A percentile compares a stretch with the other conserved stretches of the same genome.
phyloP scores from a whole-genome alignment of 2,888 invertebrate species.

The Dioctria linearis region DNA sequence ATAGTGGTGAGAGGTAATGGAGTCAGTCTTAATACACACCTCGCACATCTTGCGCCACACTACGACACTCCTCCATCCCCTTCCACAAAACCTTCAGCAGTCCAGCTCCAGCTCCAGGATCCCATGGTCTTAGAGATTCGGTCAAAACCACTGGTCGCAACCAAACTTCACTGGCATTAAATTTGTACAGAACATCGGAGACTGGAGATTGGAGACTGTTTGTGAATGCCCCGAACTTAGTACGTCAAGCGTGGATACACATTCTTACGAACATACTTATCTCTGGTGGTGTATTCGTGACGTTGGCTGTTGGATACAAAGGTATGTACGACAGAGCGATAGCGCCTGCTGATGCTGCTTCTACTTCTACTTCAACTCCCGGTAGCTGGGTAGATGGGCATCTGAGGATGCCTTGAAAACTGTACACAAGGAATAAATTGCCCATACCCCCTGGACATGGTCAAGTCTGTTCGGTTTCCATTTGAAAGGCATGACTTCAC shows the following conservation, averaged over 20 bases:
- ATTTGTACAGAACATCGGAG: constrained; percentile 55
- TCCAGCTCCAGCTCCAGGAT: constrained; percentile 19
- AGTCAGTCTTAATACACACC: constrained; percentile 55
- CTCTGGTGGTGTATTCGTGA: constrained; percentile 54
- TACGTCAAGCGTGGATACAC: constrained; percentile 50
- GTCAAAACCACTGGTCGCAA: constrained; percentile 58
- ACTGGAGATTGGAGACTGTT: constrained; percentile 44
- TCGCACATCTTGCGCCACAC: constrained; percentile 54
- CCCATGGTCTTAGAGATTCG: constrained; percentile 56
- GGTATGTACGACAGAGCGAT: constrained; percentile 54
- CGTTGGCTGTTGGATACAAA: constrained; percentile 52
- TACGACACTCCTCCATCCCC: background rate
- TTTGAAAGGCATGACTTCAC: constrained; percentile 63
- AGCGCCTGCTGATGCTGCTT: constrained; percentile 50
- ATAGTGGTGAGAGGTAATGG: constrained; percentile 20
- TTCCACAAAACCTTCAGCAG: background rate
- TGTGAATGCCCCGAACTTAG: constrained; percentile 50
- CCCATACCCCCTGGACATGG: constrained; percentile 60
- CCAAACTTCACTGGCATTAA: constrained; percentile 59
- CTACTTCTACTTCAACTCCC: constrained; percentile 30
- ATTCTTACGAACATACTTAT: constrained; percentile 55
- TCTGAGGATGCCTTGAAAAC: constrained; percentile 60
- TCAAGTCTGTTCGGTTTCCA: constrained; percentile 61
- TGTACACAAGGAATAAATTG: constrained; percentile 62
- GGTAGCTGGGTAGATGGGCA: constrained; percentile 59